These are phyloP conservation scores for Erythrocercus mccallii DNA, from an alignment of 2,113 vertebrate genomes.

Conservation along the genomic window DNA sequence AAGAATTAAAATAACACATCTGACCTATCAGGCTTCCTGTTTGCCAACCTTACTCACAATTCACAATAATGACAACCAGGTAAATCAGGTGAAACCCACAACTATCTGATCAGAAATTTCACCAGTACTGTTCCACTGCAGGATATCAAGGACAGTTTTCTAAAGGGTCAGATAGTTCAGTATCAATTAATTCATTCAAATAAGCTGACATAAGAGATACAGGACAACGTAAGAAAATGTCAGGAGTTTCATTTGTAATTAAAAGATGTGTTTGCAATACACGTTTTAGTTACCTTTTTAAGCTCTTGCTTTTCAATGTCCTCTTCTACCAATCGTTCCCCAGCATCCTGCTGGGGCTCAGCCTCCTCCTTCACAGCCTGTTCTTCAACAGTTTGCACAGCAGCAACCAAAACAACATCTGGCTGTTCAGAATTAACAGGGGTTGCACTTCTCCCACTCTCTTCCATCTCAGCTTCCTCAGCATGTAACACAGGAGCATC, in stretches of 20 bases:
- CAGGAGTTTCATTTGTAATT: neutral
- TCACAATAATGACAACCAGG: neutral
- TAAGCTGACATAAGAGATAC: neutral
- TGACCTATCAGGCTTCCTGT: neutral
- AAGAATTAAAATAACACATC: neutral
- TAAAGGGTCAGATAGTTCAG: neutral
- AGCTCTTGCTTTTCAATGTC: conserved; percentile 80
- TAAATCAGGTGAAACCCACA: neutral
- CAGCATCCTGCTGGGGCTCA: conserved; percentile 22
- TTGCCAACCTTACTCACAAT: neutral
- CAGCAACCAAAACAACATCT: conserved; percentile 77
- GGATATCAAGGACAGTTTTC: neutral
- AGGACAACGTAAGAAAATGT: neutral
- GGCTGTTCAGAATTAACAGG: conserved; percentile 94
- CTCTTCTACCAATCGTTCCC: conserved; percentile 70
- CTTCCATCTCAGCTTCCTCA: conserved; percentile 94
- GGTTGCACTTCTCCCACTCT: conserved; percentile 93
- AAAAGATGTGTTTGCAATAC: neutral
- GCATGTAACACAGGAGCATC: conserved; percentile 73
- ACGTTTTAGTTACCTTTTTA: conserved; percentile 81
- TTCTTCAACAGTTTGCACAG: conserved; percentile 38
- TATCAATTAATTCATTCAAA: neutral
- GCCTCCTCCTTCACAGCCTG: neutral
- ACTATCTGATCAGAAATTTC: neutral
- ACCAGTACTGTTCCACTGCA: neutral